Evolutionary conservation across 2,113 vertebrate species (phyloP), one percentile per base, ranked within the genome.

Genomic region (Python bivittatus): DNA sequence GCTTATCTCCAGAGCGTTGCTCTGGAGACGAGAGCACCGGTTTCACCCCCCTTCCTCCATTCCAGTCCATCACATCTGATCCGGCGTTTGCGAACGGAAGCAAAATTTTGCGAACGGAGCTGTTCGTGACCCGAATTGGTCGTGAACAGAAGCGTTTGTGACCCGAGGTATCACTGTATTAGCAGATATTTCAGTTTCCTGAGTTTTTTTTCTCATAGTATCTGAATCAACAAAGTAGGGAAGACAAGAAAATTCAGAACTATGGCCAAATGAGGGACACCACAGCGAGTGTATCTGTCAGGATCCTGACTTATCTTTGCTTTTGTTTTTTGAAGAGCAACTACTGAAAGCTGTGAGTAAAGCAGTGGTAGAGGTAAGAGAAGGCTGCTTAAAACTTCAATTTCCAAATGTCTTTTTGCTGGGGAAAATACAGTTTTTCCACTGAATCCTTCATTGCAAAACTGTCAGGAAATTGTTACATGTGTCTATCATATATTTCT

Each of bases 241-340:
- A 92, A 56, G 60, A 91, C 61, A 17, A 6, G 57, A 60, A 38
- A 54, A 91, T 92, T 91, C 90, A 92, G 44, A 92, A 89, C 89
- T 94, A 64, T 38, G 84, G 12, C 42, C 88, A 89, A 20, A 53
- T 79, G 72, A 79, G 72, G 33, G 33, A 79, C 72, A 79, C 72
- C 72, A 42, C 72, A 79, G 33, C 33, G 42, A 79, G 33, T 79
- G 17, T 79, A 22, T 79, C 38, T 79, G 72, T 79, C 72, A 42
- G 72, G 72, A 42, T 79, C 72, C 72, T 79, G 72, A 42, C 33
- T 79, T 79, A 33, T 79, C 72, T 79, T 79, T 79, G 33, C 72
- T 79, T 79, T 79, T 79, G 72, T 79, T 79, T 79, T 79, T 79
- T 61, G 38, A 64, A 89, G 64, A 89, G 44, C 60, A 68, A 29